Base-by-base conservation (phyloP, 1,140 invertebrate genomes). In the Littorina saxatilis region DNA sequence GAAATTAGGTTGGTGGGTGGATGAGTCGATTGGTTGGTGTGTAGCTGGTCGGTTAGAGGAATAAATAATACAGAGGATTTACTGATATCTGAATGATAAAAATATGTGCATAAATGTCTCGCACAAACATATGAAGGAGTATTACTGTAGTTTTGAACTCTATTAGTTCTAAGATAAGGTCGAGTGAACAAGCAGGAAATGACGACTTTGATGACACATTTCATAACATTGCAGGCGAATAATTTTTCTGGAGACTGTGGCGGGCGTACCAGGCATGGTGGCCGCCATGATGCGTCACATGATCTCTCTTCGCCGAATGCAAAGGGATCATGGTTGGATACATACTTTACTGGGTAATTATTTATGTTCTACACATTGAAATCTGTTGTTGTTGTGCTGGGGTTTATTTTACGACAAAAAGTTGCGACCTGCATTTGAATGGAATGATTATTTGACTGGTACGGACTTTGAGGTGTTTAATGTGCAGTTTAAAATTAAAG, bases 281-380 rank as follows among this genome's bases (percentile, higher is more conserved):
- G 92, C 89, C 1, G 92, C 91, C 27, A 93, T 93, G 92, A 86
- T 88, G 75, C 82, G 92, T 43, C 92, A 93, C 84, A 85, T 93
- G 66, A 87, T 89, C 50, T 92, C 92, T 20, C 81, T 93, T 52
- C 55, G 92, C 50, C 80, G 87, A 50, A 85, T 93, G 88, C 83
- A 91, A 81, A 84, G 92, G 39, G 93, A 93, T 82, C 87, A 93
- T 74, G 93, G 92, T 0, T 93, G 93, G 93, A 93, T 93, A 37
- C 92, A 93, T 72, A 93, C 92, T 11, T 83, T 93, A 1, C 78
- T 93, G 76, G 91, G 90, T 92, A 84, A 78, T n/a, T n/a, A n/a
- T n/a, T n/a, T n/a, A n/a, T n/a, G n/a, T n/a, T n/a, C n/a, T n/a
- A n/a, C n/a, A n/a, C n/a, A n/a, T n/a, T n/a, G n/a, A n/a, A n/a